Base-by-base conservation (phyloP, 2,888 invertebrate genomes). In the Abscondita cerata region DNA sequence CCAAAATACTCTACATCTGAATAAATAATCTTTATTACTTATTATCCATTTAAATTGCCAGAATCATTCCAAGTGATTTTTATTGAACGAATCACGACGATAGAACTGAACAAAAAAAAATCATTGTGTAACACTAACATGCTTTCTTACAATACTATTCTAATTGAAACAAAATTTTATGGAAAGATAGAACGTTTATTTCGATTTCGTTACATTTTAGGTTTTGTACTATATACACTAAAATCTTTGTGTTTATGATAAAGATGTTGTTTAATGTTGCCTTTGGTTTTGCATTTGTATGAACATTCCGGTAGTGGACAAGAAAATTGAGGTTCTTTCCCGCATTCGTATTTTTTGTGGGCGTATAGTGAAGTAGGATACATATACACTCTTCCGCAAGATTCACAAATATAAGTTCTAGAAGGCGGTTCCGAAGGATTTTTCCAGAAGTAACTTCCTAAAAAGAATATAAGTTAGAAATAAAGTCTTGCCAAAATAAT, bases 321-420 rank as follows among this genome's bases (percentile, higher is more conserved):
- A 25, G 48, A 9, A 48, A 48, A 48, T 25, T 33, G 48, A 18
- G 78, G 77, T 52, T 70, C 70, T 73, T 83, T 83, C 50, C 86
- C 85, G 69, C 86, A 86, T 72, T 85, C 85, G 68, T 84, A 83
- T 6, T 82, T 79, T 70, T 82, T 71, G 69, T 86, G 86, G 38
- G 81, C 79, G 44, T 81, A 79, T 59, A 87, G 75, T n/a, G 85
- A 85, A 66, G 83, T 84, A 69, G 81, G 80, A 34, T 83, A 82
- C 50, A 84, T 82, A 74, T 86, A 86, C 31, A 82, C 81, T 52
- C 85, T 81, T 69, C 80, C 81, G 68, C 86, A 86, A 18, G 2
- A n/a, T 1, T 8, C 8, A 12, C 41, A 41, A 2, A 16, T 2
- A 12, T 41, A 41, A 16, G 18, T 44, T 41, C 16, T 41, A 9